These are phyloP conservation scores for Himantopus leucocephalus DNA, from an alignment of 2,113 vertebrate species.

Conservation along the genomic window DNA sequence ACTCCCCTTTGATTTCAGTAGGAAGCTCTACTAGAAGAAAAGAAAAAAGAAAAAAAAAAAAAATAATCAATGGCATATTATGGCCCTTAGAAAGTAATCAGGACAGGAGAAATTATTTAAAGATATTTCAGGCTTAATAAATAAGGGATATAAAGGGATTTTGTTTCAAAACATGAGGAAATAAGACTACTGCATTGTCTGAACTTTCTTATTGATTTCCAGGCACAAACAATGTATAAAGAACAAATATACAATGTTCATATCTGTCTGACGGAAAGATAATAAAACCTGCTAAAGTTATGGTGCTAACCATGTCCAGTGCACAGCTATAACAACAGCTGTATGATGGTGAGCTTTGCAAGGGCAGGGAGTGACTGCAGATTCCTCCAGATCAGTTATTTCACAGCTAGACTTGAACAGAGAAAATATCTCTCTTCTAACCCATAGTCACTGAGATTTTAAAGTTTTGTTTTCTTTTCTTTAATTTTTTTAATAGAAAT, in stretches of 20 bases:
- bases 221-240: background rate
- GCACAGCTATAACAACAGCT: background rate
- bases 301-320: background rate
- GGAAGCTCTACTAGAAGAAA: background rate
- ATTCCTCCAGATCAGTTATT: background rate
- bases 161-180: slow-evolving; percentile 29
- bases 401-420: background rate
- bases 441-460: background rate
- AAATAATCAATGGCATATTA: background rate
- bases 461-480: background rate
- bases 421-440: background rate
- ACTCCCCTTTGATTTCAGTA: background rate
- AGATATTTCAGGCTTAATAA: background rate
- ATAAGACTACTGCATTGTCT: background rate
- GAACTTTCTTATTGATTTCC: slow-evolving; percentile 31
- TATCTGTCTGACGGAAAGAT: background rate
- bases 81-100: background rate
- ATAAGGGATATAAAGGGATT: background rate
- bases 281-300: background rate
- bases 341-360: background rate
- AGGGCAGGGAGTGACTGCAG: background rate
- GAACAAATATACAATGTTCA: background rate
- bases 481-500: background rate
- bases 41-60: background rate
- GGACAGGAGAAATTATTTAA: background rate